Conservation (phyloP, 1,140 invertebrate species). For the Drosophila watanabei region DNA sequence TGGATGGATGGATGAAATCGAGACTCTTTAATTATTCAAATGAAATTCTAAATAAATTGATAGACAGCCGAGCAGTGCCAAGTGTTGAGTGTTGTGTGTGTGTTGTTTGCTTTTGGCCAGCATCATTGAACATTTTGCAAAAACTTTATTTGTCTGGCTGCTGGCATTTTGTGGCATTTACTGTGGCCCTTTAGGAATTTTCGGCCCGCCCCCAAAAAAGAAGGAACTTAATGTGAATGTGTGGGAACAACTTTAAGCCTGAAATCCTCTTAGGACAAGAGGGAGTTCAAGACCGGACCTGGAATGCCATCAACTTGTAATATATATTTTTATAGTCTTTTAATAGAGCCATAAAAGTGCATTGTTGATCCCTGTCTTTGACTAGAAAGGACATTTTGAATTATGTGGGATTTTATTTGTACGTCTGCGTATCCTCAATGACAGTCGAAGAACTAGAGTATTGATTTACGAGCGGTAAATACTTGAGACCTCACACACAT, state of each 20-base stretch:
- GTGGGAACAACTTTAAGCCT: conserved; percentile 29
- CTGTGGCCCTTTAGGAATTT: conserved; percentile 30
- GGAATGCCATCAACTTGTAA: conserved; percentile 30
- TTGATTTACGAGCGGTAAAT: conserved; percentile 23
- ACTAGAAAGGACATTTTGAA: conserved; percentile 10
- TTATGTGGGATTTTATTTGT: conserved; percentile 31
- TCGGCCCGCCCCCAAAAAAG: not conserved
- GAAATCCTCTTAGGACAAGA: conserved; percentile 30
- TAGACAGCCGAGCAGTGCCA: conserved; percentile 9
- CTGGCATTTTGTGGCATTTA: conserved; percentile 43
- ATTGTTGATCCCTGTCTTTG: conserved; percentile 19
- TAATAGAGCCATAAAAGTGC: conserved; percentile 42
- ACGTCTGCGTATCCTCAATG: not conserved
- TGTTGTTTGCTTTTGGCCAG: conserved; percentile 12
- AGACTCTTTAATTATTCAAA: conserved; percentile 64
- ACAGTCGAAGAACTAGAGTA: conserved; percentile 11
- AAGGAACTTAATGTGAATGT: conserved; percentile 2
- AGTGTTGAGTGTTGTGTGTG: conserved; percentile 11
- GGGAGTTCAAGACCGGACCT: not conserved
- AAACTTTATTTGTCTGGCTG: conserved; percentile 44
- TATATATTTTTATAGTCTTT: conserved; percentile 27
- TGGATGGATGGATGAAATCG: conserved; percentile 12
- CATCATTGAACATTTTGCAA: conserved; percentile 27
- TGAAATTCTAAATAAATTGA: conserved; percentile 45
- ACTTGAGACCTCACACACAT: not conserved